Evolutionary conservation across 2,113 vertebrate species (phyloP).

Genomic region (Rafetus swinhoei): DNA sequence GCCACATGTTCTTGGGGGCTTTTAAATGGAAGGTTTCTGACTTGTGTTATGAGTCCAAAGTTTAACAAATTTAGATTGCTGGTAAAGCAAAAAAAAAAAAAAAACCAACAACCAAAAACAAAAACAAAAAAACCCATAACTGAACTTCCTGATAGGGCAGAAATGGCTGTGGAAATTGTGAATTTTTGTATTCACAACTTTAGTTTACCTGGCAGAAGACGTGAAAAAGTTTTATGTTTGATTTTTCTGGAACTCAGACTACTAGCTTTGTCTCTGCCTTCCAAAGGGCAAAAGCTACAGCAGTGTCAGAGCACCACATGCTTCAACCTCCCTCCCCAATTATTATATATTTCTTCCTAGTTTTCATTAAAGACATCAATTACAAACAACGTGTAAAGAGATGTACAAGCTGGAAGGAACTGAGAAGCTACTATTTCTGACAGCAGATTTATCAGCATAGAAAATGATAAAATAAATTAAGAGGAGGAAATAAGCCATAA

Average conservation of each 20-base stretch:
- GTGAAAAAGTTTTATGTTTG: fast-evolving
- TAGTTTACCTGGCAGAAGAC: background rate
- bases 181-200: background rate
- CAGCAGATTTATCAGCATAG: background rate
- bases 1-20: background rate
- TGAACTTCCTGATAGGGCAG: background rate
- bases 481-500: background rate
- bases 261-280: background rate
- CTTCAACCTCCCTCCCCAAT: background rate
- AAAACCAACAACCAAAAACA: no score
- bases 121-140: background rate
- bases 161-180: background rate
- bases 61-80: background rate
- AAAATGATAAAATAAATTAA: conserved; percentile 20
- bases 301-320: background rate
- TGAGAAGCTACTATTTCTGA: background rate
- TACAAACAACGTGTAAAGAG: conserved; percentile 17
- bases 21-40: background rate
- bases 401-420: background rate
- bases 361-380: conserved; percentile 24
- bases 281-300: background rate
- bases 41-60: background rate
- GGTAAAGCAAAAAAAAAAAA: background rate
- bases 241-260: background rate
- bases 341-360: background rate